phyloP scores from a whole-genome alignment of 2,797 vertebrate genomes.

The Darevskia nairensis region DNA sequence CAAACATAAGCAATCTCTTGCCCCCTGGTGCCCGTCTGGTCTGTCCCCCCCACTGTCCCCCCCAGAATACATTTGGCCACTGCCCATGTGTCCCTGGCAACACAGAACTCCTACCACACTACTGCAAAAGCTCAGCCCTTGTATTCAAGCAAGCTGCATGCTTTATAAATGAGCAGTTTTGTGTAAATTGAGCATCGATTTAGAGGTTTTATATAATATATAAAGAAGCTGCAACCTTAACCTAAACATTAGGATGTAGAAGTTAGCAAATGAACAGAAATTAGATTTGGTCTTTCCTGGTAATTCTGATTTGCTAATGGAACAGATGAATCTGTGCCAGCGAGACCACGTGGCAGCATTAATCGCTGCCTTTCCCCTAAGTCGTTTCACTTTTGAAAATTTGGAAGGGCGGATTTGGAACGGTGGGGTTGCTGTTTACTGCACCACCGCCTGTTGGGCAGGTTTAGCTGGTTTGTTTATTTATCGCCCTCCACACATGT shows the following conservation, averaged over 20 bases:
- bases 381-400: background rate
- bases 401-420: background rate
- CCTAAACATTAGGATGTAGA: background rate
- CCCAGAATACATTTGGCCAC: no score
- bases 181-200: no score
- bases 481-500: no score
- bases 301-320: accelerated
- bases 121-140: background rate
- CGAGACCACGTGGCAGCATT: no score
- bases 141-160: background rate
- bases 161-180: background rate
- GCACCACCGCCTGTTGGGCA: no score
- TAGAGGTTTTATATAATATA: background rate
- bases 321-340: background rate
- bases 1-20: background rate
- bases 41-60: no score
- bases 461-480: no score
- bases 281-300: background rate
- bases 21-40: no score
- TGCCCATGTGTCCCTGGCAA: no score
- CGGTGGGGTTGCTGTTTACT: background rate
- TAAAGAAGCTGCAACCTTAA: background rate
- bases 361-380: background rate
- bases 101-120: background rate
- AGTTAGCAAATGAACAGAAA: background rate